Evolutionary conservation across 2,888 invertebrate species (phyloP).

Genomic region (Drosophila mayaguana): DNA sequence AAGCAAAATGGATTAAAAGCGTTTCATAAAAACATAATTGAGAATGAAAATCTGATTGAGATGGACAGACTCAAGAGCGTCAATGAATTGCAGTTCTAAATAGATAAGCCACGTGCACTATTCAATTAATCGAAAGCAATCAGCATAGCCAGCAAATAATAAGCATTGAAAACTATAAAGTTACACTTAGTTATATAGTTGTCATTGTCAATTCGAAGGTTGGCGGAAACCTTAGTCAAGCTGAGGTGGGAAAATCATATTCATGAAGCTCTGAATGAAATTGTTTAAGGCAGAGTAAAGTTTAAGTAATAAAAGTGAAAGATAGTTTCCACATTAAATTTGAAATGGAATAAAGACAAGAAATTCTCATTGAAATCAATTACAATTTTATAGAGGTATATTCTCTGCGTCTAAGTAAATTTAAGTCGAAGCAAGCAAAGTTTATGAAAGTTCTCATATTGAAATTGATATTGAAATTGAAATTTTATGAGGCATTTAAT

Average conservation of each 20-base stretch:
- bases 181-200: background rate
- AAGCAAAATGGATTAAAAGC: conserved; percentile 9
- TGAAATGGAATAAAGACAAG: background rate
- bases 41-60: conserved; percentile 10
- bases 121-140: background rate
- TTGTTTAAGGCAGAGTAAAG: background rate
- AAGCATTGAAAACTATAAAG: background rate
- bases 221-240: background rate
- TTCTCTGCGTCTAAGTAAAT: too few species aligned
- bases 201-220: background rate
- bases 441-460: background rate
- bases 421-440: too few species aligned
- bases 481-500: too few species aligned
- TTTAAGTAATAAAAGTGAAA: background rate
- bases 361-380: background rate
- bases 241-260: background rate
- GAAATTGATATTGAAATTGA: background rate
- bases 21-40: background rate
- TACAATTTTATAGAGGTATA: background rate
- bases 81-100: background rate
- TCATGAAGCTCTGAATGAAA: background rate
- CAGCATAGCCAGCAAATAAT: background rate
- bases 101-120: background rate
- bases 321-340: background rate
- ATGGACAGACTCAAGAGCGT: background rate